Percentiles rank a stretch among this genome's conserved stretches.
Evolutionary conservation across 2,797 vertebrate genomes (phyloP).

Genomic region (Epinephelus malabaricus): DNA sequence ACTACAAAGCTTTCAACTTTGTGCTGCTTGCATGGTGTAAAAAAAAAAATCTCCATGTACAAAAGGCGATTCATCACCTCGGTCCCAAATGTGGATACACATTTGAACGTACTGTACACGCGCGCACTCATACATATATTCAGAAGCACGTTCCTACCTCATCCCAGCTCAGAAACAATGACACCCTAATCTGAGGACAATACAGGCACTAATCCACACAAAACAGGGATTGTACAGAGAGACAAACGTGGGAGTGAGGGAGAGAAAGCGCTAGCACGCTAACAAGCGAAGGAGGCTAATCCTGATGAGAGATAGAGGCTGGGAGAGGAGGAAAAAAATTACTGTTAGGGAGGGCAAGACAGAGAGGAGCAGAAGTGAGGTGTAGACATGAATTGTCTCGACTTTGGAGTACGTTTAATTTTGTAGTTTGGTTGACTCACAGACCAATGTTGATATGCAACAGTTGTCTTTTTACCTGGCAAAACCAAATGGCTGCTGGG

Average conservation of each 20-base stretch:
- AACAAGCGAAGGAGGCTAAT: conserved; percentile 72
- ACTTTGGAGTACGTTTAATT: not conserved
- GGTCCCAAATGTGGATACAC: conserved; percentile 31
- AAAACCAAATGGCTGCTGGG: not conserved
- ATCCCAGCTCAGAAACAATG: conserved; percentile 75
- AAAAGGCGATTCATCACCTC: conserved; percentile 51
- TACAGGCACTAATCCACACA: conserved; percentile 79
- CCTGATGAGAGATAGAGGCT: conserved; percentile 77
- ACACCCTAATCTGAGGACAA: conserved; percentile 81
- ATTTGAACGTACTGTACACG: conserved; percentile 34
- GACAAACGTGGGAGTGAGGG: conserved; percentile 63
- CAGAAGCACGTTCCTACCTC: conserved; percentile 45
- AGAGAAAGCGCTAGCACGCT: conserved; percentile 50
- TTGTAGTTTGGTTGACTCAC: not conserved
- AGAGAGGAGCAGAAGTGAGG: not conserved
- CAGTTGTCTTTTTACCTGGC: not conserved
- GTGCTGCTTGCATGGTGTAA: not conserved
- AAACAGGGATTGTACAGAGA: conserved; percentile 74
- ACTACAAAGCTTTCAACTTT: conserved; percentile 16
- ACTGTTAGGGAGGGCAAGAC: conserved; percentile 42
- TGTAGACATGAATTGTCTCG: not conserved
- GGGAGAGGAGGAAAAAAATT: conserved; percentile 60
- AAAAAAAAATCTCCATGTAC: conserved; percentile 8
- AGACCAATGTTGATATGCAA: not conserved
- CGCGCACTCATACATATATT: conserved; percentile 9